Conservation (phyloP, 2,113 vertebrate genomes). For the Perccottus glenii region DNA sequence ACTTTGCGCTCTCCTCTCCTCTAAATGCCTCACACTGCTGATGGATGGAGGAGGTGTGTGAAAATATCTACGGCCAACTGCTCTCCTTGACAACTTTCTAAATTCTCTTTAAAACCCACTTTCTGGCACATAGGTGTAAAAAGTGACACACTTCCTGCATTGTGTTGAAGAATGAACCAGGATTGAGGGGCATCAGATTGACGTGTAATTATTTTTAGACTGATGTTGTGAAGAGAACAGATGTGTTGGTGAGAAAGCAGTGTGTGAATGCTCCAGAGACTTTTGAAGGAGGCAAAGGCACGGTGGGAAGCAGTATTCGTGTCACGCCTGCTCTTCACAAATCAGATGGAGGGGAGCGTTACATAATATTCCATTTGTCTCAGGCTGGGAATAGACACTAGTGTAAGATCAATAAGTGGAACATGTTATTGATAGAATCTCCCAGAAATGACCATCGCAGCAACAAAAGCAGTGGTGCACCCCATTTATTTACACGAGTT, state of each 20-base stretch:
- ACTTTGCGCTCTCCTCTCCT: slow-evolving; percentile 24
- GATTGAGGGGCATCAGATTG: slow-evolving; percentile 13
- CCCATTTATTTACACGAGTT: too few species aligned
- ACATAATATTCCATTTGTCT: slow-evolving; percentile 4
- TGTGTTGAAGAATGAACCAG: not conserved
- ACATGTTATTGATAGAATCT: not conserved
- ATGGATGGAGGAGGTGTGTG: slow-evolving; percentile 59
- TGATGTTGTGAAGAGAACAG: slow-evolving; percentile 30
- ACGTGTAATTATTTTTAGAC: slow-evolving; percentile 42
- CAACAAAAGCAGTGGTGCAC: not conserved
- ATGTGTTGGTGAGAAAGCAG: slow-evolving; percentile 38
- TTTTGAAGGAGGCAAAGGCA: slow-evolving; percentile 1
- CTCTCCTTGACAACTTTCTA: too few species aligned
- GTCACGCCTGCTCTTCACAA: slow-evolving; percentile 1
- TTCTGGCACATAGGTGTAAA: too few species aligned
- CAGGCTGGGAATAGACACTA: not conserved
- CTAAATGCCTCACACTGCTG: slow-evolving; percentile 47
- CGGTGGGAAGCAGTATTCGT: not conserved
- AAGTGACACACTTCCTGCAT: not conserved
- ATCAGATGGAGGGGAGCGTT: slow-evolving; percentile 8
- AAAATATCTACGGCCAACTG: slow-evolving; percentile 45
- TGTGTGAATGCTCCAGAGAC: slow-evolving; percentile 18
- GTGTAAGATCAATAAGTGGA: not conserved
- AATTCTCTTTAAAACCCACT: too few species aligned
- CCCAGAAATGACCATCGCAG: not conserved